These are phyloP conservation scores for Drosophila orosa DNA, from an alignment of 1,140 invertebrate species.

Conservation along the genomic window DNA sequence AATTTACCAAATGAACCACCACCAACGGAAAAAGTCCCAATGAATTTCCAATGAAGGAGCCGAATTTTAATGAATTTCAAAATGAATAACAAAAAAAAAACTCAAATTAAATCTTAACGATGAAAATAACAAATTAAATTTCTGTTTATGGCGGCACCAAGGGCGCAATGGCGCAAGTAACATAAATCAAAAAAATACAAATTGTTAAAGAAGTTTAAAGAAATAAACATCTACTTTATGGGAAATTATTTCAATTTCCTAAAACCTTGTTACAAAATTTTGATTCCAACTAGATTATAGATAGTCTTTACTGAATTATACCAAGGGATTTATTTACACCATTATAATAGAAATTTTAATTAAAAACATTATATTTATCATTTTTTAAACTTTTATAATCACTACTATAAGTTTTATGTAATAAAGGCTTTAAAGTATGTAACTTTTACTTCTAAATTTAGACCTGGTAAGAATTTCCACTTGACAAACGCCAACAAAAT, in stretches of 20 bases:
- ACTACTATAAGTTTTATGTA: background rate
- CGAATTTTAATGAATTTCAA: conserved; percentile 9
- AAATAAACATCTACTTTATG: conserved; percentile 1
- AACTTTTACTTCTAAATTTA: background rate
- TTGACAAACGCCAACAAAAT: conserved; percentile 6
- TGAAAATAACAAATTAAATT: conserved; percentile 32
- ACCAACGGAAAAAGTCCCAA: conserved; percentile 29
- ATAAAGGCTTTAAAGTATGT: background rate
- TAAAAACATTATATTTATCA: background rate
- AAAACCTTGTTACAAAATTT: background rate
- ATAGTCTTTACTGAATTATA: background rate
- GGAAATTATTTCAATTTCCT: background rate
- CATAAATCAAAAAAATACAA: conserved; percentile 7
- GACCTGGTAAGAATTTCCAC: background rate
- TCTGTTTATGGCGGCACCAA: conserved; percentile 4
- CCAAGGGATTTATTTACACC: background rate
- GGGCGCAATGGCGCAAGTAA: background rate
- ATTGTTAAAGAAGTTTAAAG: background rate
- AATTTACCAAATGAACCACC: conserved; percentile 37
- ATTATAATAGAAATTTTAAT: background rate
- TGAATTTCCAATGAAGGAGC: conserved; percentile 30
- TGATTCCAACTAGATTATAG: background rate
- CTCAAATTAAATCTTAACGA: conserved; percentile 14
- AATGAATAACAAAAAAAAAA: conserved; percentile 18
- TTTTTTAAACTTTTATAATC: background rate